phyloP scores from a whole-genome alignment of 2,888 invertebrate genomes.

The Xestia xanthographa region DNA sequence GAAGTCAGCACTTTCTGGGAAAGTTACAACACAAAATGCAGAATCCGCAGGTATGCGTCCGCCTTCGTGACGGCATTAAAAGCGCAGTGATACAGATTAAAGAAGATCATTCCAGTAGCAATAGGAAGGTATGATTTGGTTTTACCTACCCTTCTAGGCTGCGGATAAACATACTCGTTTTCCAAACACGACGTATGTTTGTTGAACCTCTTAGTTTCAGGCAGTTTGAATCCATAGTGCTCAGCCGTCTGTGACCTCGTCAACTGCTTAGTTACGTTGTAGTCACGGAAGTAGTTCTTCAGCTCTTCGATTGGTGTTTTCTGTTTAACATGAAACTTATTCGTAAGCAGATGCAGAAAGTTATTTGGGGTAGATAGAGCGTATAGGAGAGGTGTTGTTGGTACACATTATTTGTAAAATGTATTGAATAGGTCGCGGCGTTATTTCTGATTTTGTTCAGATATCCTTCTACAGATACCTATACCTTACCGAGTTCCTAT shows the following conservation, averaged over 20 bases:
- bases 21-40: not conserved
- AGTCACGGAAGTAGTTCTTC: slow-evolving; percentile 78
- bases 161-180: slow-evolving; percentile 81
- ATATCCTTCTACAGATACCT: too few species aligned
- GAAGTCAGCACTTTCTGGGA: not conserved
- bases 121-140: not conserved
- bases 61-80: too few species aligned
- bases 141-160: slow-evolving; percentile 75
- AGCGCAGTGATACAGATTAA: not conserved
- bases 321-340: slow-evolving; percentile 62
- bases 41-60: not conserved
- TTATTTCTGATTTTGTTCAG: not conserved
- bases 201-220: slow-evolving; percentile 78
- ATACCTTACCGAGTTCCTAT: too few species aligned
- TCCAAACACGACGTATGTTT: slow-evolving; percentile 80
- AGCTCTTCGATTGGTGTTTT: slow-evolving; percentile 75
- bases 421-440: not conserved
- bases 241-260: slow-evolving; percentile 77
- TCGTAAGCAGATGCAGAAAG: not conserved
- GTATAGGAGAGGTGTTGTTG: not conserved
- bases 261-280: slow-evolving; percentile 77
- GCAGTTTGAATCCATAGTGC: slow-evolving; percentile 77
- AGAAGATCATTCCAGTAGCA: not conserved
- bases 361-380: not conserved
- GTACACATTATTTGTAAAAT: not conserved